These are phyloP conservation scores for Hemiprocne comata DNA, from an alignment of 2,113 vertebrate genomes.

Conservation along the genomic window DNA sequence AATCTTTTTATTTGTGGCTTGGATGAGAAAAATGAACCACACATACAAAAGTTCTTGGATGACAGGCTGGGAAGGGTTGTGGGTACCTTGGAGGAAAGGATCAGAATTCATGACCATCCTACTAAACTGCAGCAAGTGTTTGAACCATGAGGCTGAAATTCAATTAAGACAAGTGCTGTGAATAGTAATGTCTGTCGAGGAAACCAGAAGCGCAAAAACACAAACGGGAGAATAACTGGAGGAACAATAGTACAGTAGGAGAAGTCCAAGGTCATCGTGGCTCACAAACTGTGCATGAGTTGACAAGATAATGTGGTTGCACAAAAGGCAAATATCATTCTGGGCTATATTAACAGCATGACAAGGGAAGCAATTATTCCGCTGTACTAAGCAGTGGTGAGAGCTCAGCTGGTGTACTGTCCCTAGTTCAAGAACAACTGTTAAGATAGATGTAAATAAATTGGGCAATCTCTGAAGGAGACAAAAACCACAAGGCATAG, in stretches of 20 bases:
- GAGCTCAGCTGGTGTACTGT: background rate
- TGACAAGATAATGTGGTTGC: background rate
- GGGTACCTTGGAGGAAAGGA: background rate
- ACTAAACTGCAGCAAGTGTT: background rate
- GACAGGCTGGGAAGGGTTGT: background rate
- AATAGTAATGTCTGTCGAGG: background rate
- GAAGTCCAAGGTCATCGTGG: constrained; percentile 13
- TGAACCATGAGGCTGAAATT: constrained; percentile 5
- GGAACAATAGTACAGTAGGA: background rate
- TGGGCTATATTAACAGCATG: background rate
- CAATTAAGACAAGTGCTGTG: background rate
- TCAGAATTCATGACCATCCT: background rate
- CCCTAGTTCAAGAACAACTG: background rate
- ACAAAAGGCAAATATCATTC: constrained; percentile 38
- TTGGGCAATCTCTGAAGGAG: background rate
- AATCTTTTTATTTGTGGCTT: background rate
- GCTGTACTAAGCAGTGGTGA: background rate
- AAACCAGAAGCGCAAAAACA: background rate
- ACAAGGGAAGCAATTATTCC: constrained; percentile 12
- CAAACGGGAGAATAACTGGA: background rate
- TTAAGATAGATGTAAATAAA: background rate
- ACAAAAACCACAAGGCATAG: background rate
- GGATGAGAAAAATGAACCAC: background rate
- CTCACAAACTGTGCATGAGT: background rate
- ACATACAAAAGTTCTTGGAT: accelerated